Evolutionary conservation across 2,113 vertebrate species (phyloP), one percentile per base, ranked within the genome.

Genomic region (Myodes glareolus): DNA sequence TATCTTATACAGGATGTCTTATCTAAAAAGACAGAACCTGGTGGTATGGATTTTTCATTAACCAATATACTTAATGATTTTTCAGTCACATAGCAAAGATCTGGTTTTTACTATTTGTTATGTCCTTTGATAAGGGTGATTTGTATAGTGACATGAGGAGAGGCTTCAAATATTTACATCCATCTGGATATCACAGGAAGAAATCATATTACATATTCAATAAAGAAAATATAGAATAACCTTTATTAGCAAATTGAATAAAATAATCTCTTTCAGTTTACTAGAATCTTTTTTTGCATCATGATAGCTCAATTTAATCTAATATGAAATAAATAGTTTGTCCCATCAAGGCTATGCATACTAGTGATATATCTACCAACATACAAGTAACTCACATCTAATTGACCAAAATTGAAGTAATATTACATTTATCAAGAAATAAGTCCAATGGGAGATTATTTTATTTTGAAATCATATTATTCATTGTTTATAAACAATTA

Each of bases 41-140:
- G 25, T 36, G 3, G 36, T 84, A 94, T 12, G 93, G 39, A 91
- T 63, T 81, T 96, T 16, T 11, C 36, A 84, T 93, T 94, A 93
- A 90, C 17, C 58, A 89, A 92, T 58, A 7, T 33, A 91, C 25
- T 63, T 78, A 94, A 87, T 73, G 23, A 58, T 21, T 39, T 95
- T 94, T 94, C 81, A 87, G 16, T 3, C 17, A n/a, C 0, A 77
- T 82, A 90, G 1, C 80, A 55, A 94, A 77, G 11, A 52, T 42
- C 12, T 0, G n/a, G 21, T 39, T 78, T 31, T 86, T 80, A 45
- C 65, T n/a, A 33, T 52, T 75, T 80, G 11, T 89, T 75, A 80
- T 65, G 11, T 88, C 45, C 19, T 72, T 13, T 95, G 23, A 13
- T 50, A 75, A 0, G 10, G 9, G 14, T 0, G 31, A 84, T 2